Percentiles rank a stretch among this genome's conserved stretches.
These are phyloP conservation scores for Bombus vancouverensis DNA, from an alignment of 1,140 invertebrate genomes.

Conservation along the genomic window DNA sequence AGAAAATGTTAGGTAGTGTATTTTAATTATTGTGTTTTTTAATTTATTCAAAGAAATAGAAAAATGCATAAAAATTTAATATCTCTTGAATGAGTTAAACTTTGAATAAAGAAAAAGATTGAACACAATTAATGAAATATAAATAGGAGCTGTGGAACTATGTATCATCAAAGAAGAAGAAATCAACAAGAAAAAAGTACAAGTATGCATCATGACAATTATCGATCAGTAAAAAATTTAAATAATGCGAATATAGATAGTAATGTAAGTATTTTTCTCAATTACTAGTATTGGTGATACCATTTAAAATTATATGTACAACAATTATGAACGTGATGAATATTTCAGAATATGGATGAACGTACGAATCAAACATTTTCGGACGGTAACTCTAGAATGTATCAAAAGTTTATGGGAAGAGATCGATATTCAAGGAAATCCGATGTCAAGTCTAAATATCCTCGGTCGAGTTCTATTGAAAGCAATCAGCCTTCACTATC, in stretches of 20 bases:
- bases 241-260: slow-evolving; percentile 31
- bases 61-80: not conserved
- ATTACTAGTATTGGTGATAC: not conserved
- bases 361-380: not conserved
- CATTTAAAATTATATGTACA: not conserved
- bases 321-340: not conserved
- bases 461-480: slow-evolving; percentile 1
- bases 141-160: slow-evolving; percentile 40
- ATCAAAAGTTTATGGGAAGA: slow-evolving; percentile 39
- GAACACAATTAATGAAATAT: not conserved
- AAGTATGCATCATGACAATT: slow-evolving; percentile 19
- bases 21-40: not conserved
- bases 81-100: not conserved
- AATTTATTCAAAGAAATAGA: not conserved
- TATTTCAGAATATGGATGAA: slow-evolving; percentile 19
- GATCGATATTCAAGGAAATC: slow-evolving; percentile 21
- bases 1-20: slow-evolving; percentile 51
- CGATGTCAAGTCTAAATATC: slow-evolving; percentile 14
- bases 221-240: slow-evolving; percentile 15
- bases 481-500: slow-evolving; percentile 31
- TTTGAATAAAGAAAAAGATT: not conserved
- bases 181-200: slow-evolving; percentile 47
- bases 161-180: slow-evolving; percentile 50
- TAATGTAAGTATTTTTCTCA: slow-evolving; percentile 25
- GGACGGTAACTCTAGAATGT: slow-evolving; percentile 2